These are phyloP conservation scores for Cecropterus lyciades DNA, from an alignment of 1,140 invertebrate genomes.

Conservation along the genomic window DNA sequence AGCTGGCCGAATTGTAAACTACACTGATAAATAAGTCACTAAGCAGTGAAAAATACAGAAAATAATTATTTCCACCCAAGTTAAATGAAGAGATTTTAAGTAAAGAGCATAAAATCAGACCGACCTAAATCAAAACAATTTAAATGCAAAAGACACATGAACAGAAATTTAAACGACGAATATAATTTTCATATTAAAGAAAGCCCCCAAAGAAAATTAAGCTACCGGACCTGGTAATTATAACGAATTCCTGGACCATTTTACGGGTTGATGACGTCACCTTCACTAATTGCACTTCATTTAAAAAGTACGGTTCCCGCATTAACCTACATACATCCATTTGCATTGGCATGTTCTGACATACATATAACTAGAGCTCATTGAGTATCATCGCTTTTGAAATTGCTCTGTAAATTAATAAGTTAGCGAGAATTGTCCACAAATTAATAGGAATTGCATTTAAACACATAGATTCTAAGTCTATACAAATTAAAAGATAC, in stretches of 20 bases:
- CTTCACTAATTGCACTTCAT: conserved; percentile 76
- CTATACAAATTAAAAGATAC: too few species aligned
- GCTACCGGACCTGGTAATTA: conserved; percentile 57
- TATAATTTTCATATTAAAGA: conserved; percentile 5
- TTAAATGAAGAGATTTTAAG: too few species aligned
- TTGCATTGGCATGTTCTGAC: conserved; percentile 44
- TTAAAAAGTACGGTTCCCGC: conserved; percentile 65
- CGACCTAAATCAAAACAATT: too few species aligned
- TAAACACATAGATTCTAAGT: too few species aligned
- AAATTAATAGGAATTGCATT: too few species aligned
- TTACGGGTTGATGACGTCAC: conserved; percentile 51
- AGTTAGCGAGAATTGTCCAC: too few species aligned
- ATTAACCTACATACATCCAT: conserved; percentile 76
- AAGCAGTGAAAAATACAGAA: too few species aligned
- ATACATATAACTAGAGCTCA: conserved; percentile 18
- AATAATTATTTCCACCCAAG: too few species aligned
- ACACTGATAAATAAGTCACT: too few species aligned
- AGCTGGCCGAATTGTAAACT: too few species aligned
- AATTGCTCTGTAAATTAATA: background rate
- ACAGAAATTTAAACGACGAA: background rate
- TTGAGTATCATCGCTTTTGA: conserved; percentile 1
- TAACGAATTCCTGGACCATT: conserved; percentile 56
- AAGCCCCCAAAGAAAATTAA: conserved; percentile 11
- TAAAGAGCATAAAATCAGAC: too few species aligned
- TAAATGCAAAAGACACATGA: too few species aligned